Evolutionary conservation across 1,140 invertebrate species (phyloP), one percentile per base, ranked within the genome.

Genomic region (Rhynchophorus ferrugineus): DNA sequence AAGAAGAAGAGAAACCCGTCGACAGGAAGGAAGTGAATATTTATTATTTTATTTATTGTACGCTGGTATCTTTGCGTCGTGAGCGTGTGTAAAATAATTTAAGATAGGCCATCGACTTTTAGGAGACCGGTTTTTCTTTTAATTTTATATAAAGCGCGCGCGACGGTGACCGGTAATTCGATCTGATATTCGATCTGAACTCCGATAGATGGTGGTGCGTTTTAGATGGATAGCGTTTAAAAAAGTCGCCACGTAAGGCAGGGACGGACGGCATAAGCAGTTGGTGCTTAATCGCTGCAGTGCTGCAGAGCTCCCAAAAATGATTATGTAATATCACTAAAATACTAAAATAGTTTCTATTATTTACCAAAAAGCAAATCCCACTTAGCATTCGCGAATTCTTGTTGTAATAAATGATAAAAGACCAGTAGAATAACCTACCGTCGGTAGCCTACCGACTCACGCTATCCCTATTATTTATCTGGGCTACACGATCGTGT

Each of bases 41-140:
- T 57, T 59, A 54, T 59, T 59, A 59, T 59, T 59, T 56, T 59
- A 59, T 55, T 59, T 59, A 57, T 59, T 57, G 46, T 44, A 53
- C 21, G 39, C 46, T 24, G 36, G 49, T 36, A 21, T 44, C 18
- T 37, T 38, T 51, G 16, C 7, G 35, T n/a, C 35, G 43, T 22
- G 53, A 60, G 54, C 58, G 58, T 60, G 58, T 54, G 55, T 48
- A 57, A 60, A 60, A 57, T 53, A 47, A 57, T 60, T 60, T 56
- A 54, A 59, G 57, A 59, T 51, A 54, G 52, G 51, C 49, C 49
- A 49, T 53, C 55, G 49, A 53, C 55, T 52, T 53, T 53, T 57
- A 34, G 56, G 47, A 55, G 46, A 54, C 53, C 45, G 53, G 53
- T 55, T 55, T 21, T 49, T 54, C 53, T 49, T 55, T 55, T 55